These are phyloP conservation scores for Psammodynastes pulverulentus DNA, from an alignment of 2,113 vertebrate genomes.

Conservation along the genomic window DNA sequence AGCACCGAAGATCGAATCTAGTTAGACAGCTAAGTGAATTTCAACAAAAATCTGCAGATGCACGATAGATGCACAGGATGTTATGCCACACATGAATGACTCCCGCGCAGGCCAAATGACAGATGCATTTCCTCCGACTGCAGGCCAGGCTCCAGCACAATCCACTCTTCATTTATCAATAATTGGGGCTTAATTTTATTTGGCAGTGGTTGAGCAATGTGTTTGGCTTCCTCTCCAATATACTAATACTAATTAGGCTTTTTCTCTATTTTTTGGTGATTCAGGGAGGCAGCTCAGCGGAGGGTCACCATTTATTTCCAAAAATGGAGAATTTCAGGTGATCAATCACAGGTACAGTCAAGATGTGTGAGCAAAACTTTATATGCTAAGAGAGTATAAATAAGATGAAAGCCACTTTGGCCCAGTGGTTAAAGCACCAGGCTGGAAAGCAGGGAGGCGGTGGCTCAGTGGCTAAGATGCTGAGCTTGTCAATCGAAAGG, in stretches of 20 bases:
- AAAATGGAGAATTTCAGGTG: conserved; percentile 58
- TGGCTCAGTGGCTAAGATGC: too few species aligned
- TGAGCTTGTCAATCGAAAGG: too few species aligned
- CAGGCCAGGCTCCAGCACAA: conserved; percentile 85
- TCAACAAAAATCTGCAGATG: conserved; percentile 82
- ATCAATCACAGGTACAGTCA: conserved; percentile 48
- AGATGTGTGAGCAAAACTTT: conserved; percentile 33
- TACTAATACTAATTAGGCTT: conserved; percentile 81
- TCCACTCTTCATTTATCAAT: conserved; percentile 91
- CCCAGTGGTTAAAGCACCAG: background rate
- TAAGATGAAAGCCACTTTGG: background rate
- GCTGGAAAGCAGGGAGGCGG: too few species aligned
- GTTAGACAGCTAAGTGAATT: conserved; percentile 81
- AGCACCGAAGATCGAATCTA: conserved; percentile 69
- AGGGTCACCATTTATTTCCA: conserved; percentile 48
- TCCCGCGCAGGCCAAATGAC: conserved; percentile 79
- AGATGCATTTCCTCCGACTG: conserved; percentile 82
- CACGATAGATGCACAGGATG: conserved; percentile 85
- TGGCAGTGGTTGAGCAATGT: conserved; percentile 77
- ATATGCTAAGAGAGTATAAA: conserved; percentile 21
- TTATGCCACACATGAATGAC: conserved; percentile 81
- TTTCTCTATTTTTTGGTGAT: conserved; percentile 36
- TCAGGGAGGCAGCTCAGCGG: conserved; percentile 37
- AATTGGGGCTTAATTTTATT: conserved; percentile 92
- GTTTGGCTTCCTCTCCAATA: conserved; percentile 82